Evolutionary conservation across 2,888 invertebrate species (phyloP).

Genomic region (Patella depressa): DNA sequence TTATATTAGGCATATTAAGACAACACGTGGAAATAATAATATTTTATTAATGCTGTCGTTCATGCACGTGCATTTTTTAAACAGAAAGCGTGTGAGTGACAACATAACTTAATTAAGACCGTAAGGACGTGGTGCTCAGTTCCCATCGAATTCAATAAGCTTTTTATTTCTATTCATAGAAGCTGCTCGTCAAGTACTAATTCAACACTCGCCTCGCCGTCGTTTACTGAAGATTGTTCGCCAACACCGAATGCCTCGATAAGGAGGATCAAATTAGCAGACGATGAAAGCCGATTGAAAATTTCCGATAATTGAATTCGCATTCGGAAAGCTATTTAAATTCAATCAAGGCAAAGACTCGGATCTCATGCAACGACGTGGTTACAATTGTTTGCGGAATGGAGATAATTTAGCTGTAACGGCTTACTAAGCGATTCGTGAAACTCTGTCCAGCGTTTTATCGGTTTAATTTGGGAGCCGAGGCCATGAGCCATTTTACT

Average conservation of each 20-base stretch:
- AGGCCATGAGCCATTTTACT: conserved; percentile 23
- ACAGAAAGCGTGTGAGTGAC: not conserved
- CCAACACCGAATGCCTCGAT: not conserved
- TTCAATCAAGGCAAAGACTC: conserved; percentile 24
- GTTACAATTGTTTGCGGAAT: conserved; percentile 19
- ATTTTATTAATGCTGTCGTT: not conserved
- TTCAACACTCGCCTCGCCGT: not conserved
- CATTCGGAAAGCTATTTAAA: conserved; percentile 29
- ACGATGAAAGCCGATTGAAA: conserved; percentile 23
- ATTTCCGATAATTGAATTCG: conserved; percentile 25
- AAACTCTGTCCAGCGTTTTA: not conserved
- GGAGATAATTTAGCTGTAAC: conserved; percentile 20
- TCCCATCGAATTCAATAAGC: conserved; percentile 10
- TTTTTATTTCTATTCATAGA: conserved; percentile 2
- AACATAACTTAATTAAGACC: conserved; percentile 9
- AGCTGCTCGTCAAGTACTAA: conserved; percentile 6
- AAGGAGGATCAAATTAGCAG: conserved; percentile 19
- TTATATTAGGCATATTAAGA: not conserved
- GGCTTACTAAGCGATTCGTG: conserved; percentile 7
- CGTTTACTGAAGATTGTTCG: not conserved
- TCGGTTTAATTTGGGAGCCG: conserved; percentile 10
- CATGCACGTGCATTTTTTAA: not conserved
- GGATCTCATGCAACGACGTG: conserved; percentile 17
- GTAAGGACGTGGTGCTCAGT: conserved; percentile 8
- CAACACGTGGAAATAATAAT: not conserved